A percentile compares a stretch with the other conserved stretches of the same genome.
Evolutionary conservation across 2,113 vertebrate species (phyloP).

Genomic region (Pan paniscus): DNA sequence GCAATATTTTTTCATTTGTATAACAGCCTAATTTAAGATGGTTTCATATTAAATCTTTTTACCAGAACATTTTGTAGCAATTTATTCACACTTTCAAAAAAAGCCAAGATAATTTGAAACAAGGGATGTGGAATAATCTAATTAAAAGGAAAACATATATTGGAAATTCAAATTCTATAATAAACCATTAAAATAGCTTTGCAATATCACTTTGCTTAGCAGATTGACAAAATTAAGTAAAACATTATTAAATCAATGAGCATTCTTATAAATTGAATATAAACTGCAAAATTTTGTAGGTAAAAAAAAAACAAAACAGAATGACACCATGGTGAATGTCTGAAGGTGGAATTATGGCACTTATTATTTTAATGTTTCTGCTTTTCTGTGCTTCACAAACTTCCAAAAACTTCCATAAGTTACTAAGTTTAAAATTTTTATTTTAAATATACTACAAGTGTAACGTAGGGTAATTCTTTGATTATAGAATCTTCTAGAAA

Average conservation of each 20-base stretch:
- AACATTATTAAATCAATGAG: neutral
- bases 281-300: neutral
- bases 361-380: neutral
- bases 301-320: neutral
- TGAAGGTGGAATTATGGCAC: neutral
- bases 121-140: neutral
- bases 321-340: neutral
- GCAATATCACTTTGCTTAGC: neutral
- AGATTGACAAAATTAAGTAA: neutral
- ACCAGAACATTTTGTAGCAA: neutral
- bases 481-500: neutral
- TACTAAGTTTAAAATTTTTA: neutral
- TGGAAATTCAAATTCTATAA: neutral
- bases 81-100: neutral
- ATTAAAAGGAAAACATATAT: neutral
- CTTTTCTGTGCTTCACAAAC: neutral
- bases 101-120: neutral
- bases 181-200: neutral
- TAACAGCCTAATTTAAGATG: neutral
- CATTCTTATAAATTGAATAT: neutral
- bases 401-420: neutral
- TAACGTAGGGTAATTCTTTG: neutral
- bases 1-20: neutral
- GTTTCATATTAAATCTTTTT: conserved; percentile 14
- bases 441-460: neutral